These are phyloP conservation scores for Dinocampus coccinellae DNA, from an alignment of 2,888 invertebrate species.

Conservation along the genomic window DNA sequence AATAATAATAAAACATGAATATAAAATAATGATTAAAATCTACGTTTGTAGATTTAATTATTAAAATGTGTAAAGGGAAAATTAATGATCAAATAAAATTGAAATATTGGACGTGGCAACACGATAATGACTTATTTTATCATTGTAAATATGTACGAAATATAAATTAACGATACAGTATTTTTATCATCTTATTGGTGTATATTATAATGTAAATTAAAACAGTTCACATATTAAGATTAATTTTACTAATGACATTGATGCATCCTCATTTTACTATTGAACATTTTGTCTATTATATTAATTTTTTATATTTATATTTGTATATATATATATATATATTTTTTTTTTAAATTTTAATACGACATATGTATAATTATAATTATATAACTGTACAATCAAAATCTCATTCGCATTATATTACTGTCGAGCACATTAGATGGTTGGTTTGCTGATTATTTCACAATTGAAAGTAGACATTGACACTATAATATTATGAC, in stretches of 20 bases:
- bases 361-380: constrained; percentile 55
- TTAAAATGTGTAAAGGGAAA: neutral
- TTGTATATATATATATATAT: constrained; percentile 50
- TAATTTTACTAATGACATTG: neutral
- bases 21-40: neutral
- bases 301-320: constrained; percentile 1
- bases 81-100: neutral
- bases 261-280: neutral
- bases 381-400: constrained; percentile 62
- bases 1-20: too few species aligned
- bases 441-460: neutral
- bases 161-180: neutral
- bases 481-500: neutral
- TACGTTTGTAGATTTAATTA: neutral
- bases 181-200: neutral
- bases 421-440: neutral
- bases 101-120: neutral
- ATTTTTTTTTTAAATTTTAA: constrained; percentile 52
- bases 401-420: constrained; percentile 51
- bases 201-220: neutral
- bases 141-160: neutral
- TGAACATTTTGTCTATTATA: neutral
- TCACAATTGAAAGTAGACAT: neutral
- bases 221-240: neutral
- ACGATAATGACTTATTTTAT: neutral